phyloP scores from a whole-genome alignment of 2,888 invertebrate genomes.

The Willowsia nigromaculata region DNA sequence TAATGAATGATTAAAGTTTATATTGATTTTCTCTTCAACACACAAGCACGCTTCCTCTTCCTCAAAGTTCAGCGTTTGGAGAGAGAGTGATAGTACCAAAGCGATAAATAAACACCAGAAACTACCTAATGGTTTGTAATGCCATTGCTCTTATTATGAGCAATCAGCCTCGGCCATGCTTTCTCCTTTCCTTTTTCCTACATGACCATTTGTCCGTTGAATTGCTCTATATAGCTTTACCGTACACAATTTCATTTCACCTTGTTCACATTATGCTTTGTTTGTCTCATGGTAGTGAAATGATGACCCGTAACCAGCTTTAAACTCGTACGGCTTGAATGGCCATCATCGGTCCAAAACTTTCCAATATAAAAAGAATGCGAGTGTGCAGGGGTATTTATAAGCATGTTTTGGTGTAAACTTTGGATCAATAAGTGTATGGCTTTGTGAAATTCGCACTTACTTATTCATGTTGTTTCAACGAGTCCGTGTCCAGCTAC shows the following conservation, averaged over 20 bases:
- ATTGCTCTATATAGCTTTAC: background rate
- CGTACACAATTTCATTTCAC: background rate
- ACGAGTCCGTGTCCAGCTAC: background rate
- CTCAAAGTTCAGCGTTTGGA: background rate
- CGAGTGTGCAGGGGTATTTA: background rate
- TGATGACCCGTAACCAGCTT: constrained; percentile 24
- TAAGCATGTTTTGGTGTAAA: constrained; percentile 39
- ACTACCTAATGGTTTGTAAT: background rate
- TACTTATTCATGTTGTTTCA: constrained; percentile 49
- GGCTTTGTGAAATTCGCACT: constrained; percentile 20
- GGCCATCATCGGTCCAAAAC: background rate
- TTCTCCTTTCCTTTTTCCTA: background rate
- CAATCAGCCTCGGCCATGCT: background rate
- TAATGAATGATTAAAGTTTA: constrained; percentile 49
- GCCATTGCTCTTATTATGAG: background rate
- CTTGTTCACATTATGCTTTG: background rate
- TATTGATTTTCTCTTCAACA: constrained; percentile 45
- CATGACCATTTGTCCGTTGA: background rate
- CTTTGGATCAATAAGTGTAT: background rate
- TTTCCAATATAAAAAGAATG: background rate
- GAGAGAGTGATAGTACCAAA: background rate
- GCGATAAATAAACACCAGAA: background rate
- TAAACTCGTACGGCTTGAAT: background rate
- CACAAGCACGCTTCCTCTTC: background rate
- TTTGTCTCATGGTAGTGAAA: background rate